Evolutionary conservation across 2,113 vertebrate species (phyloP).

Genomic region (Stegostoma tigrinum): DNA sequence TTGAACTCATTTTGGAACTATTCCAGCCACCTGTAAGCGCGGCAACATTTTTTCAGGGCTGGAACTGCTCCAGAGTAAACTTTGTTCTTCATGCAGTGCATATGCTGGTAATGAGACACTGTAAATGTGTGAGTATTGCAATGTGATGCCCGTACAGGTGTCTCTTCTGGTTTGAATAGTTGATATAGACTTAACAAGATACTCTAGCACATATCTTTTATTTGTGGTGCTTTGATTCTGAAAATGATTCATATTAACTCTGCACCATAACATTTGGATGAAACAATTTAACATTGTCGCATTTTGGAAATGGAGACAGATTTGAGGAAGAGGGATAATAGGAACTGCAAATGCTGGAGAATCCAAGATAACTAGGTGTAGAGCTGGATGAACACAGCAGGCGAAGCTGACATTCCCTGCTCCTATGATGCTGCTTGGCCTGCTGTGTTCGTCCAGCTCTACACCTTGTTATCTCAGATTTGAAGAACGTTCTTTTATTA

Average conservation of each 20-base stretch:
- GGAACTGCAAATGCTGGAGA: no score
- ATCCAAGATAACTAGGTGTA: no score
- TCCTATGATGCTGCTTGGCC: no score
- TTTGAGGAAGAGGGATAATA: no score
- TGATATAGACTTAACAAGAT: background rate
- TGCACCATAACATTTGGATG: background rate
- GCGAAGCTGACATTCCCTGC: no score
- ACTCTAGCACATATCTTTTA: background rate
- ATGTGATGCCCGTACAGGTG: background rate
- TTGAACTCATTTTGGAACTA: conserved; percentile 22
- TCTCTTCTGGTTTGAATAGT: background rate
- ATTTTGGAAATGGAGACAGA: background rate
- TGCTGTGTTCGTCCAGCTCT: no score
- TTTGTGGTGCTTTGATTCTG: background rate
- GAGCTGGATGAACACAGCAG: no score
- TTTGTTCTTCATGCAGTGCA: background rate
- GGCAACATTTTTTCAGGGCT: background rate
- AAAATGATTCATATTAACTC: background rate
- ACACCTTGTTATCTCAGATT: no score
- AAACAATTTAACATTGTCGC: background rate
- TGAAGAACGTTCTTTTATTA: background rate
- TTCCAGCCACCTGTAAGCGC: conserved; percentile 18
- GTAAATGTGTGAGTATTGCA: background rate
- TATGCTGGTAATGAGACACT: background rate
- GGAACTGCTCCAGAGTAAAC: conserved; percentile 21